Evolutionary conservation across 2,797 vertebrate genomes (phyloP).

Genomic region (Sarcoramphus papa): DNA sequence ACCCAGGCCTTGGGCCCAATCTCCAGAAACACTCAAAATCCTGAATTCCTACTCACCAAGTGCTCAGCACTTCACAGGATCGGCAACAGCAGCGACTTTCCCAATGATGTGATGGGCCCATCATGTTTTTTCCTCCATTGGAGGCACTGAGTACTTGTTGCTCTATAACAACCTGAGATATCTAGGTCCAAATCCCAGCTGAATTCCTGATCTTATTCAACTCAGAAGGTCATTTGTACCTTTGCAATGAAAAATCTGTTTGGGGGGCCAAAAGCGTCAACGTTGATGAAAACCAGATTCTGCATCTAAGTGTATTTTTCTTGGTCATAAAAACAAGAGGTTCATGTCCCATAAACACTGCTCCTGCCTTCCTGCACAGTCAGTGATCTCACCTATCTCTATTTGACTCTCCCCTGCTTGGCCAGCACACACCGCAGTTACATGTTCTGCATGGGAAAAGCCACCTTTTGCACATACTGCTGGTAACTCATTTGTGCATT

Average conservation of each 20-base stretch:
- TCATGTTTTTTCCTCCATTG: neutral
- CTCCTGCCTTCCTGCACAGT: neutral
- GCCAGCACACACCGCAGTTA: neutral
- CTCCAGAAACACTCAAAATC: neutral
- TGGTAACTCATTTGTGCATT: neutral
- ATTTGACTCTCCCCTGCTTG: neutral
- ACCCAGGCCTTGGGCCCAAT: neutral
- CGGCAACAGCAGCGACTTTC: neutral
- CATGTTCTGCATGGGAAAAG: neutral
- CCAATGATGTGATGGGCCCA: neutral
- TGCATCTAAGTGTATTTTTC: neutral
- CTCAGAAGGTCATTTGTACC: neutral
- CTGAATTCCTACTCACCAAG: neutral
- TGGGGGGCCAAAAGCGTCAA: neutral
- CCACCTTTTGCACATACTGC: neutral
- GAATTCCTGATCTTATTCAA: neutral
- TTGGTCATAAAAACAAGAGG: neutral
- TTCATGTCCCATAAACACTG: neutral
- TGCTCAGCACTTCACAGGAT: neutral
- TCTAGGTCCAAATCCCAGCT: neutral
- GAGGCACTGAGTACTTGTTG: neutral
- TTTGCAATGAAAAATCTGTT: neutral
- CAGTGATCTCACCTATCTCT: neutral
- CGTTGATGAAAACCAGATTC: neutral
- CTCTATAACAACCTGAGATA: neutral